Base-by-base conservation (phyloP, 2,797 vertebrate genomes). In the Mionectes olivaceus region DNA sequence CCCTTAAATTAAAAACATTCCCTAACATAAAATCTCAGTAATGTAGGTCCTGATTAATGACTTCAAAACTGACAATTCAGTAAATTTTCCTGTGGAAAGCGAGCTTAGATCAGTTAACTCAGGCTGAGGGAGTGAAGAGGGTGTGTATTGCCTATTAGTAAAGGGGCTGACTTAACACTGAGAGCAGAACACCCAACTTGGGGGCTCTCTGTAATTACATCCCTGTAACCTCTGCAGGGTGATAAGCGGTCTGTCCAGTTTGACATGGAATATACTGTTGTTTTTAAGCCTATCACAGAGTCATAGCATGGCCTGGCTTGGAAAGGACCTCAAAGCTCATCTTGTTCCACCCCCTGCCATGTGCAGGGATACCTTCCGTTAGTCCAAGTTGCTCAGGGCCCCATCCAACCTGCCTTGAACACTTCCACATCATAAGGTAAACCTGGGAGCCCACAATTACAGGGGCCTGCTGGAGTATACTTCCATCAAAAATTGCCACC, bases 71-170 rank as follows among this genome's bases (percentile, higher is more conserved):
- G n/a, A 33, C 7, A 41, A 2, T 14, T 78, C 35, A 25, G 61
- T 53, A 69, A 37, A 55, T 0, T 41, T 7, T 30, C 43, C 3
- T 1, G 27, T 15, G 57, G 18, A 35, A 47, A 83, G 39, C 0
- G 35, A 53, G 30, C 32, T 83, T 21, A 7, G 65, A 35, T 60
- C 43, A 46, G 59, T 73, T 23, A 57, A 35, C 10, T n/a, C 11
- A 4, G 63, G 53, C 37, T 76, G 46, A 33, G 16, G 27, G 30
- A 49, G 8, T 7, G 27, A 63, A 64, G 19, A 56, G 35, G 13
- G 23, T 59, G 79, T 47, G 37, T 13, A 19, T 6, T 17, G 13
- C 15, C 37, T n/a, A 7, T 13, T 16, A 60, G 9, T 18, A 3
- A 15, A 33, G 37, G 13, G 5, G 7, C 6, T 32, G 44, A 6